Evolutionary conservation across 2,113 vertebrate species (phyloP).

Genomic region (Megaleporinus macrocephalus): DNA sequence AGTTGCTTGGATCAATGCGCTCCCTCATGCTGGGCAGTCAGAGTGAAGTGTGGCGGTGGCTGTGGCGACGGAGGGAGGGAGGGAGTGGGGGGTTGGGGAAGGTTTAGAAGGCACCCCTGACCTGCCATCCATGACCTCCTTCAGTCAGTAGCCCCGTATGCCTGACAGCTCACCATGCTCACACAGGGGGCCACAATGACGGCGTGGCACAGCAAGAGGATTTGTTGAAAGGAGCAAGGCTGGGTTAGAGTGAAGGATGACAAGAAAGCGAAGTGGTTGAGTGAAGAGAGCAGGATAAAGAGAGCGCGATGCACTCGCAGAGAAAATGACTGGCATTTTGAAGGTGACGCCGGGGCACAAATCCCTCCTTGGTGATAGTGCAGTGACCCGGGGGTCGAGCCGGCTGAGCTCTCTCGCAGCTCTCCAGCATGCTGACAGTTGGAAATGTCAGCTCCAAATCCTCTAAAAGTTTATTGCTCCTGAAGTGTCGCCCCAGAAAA

Average conservation of each 20-base stretch:
- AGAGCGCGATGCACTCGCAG: slow-evolving; percentile 11
- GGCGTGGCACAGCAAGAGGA: slow-evolving; percentile 1
- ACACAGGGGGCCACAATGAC: slow-evolving; percentile 20
- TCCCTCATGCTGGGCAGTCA: slow-evolving; percentile 46
- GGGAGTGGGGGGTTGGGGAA: neutral
- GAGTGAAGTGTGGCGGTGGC: slow-evolving; percentile 11
- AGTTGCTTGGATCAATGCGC: slow-evolving; percentile 53
- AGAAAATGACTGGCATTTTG: slow-evolving; percentile 34
- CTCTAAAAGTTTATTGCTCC: slow-evolving; percentile 51
- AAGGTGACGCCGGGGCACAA: slow-evolving; percentile 29
- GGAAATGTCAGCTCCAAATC: slow-evolving; percentile 54
- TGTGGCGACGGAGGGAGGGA: too few species aligned
- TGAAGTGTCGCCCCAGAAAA: slow-evolving; percentile 40
- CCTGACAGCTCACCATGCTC: slow-evolving; percentile 43
- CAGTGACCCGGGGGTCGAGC: slow-evolving; percentile 35
- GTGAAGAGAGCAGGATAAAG: slow-evolving; percentile 15
- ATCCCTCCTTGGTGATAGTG: slow-evolving; percentile 9
- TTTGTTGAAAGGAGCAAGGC: slow-evolving; percentile 21
- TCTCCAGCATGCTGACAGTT: slow-evolving; percentile 43
- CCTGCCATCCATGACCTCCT: slow-evolving; percentile 39
- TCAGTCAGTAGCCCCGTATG: slow-evolving; percentile 41
- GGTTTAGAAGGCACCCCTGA: slow-evolving; percentile 29
- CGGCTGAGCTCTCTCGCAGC: neutral
- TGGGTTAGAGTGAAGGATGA: slow-evolving; percentile 4
- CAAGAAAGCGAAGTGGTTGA: slow-evolving; percentile 29